Evolutionary conservation across 2,888 invertebrate species (phyloP).

Genomic region (Eugnorisma glareosa): DNA sequence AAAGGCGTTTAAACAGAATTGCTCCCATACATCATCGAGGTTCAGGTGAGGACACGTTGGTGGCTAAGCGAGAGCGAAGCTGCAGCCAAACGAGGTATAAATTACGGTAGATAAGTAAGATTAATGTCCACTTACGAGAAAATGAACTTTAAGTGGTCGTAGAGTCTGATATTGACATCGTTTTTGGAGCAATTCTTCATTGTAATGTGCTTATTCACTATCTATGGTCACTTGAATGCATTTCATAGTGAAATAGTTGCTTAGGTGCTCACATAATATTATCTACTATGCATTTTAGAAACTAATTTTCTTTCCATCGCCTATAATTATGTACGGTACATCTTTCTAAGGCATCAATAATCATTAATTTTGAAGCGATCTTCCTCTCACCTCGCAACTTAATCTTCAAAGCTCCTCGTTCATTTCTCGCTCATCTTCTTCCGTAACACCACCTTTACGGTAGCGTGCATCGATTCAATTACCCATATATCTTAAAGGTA

Average conservation of each 20-base stretch:
- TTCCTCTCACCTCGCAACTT: background rate
- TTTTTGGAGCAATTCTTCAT: slow-evolving; percentile 36
- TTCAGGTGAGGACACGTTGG: slow-evolving; percentile 33
- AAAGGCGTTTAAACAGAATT: slow-evolving; percentile 74
- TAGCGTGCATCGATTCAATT: slow-evolving; percentile 70
- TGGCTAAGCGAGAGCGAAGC: slow-evolving; percentile 39
- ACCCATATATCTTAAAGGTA: slow-evolving; percentile 69
- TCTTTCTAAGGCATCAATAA: background rate
- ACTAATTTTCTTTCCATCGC: background rate
- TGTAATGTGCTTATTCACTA: slow-evolving; percentile 40
- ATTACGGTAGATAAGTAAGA: slow-evolving; percentile 59
- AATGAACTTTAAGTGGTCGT: slow-evolving; percentile 49
- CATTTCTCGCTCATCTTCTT: slow-evolving; percentile 43
- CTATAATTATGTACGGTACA: background rate
- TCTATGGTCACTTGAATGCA: slow-evolving; percentile 9
- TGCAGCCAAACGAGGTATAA: slow-evolving; percentile 57
- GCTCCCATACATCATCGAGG: slow-evolving; percentile 72
- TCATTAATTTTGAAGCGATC: background rate
- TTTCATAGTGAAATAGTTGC: background rate
- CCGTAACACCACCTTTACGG: slow-evolving; percentile 24
- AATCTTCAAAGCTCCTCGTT: background rate
- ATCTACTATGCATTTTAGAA: background rate
- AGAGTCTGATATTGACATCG: slow-evolving; percentile 45
- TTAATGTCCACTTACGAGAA: slow-evolving; percentile 64
- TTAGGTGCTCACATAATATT: background rate